Base-by-base conservation (phyloP, 1,140 invertebrate species). In the Saccostrea cuccullata region DNA sequence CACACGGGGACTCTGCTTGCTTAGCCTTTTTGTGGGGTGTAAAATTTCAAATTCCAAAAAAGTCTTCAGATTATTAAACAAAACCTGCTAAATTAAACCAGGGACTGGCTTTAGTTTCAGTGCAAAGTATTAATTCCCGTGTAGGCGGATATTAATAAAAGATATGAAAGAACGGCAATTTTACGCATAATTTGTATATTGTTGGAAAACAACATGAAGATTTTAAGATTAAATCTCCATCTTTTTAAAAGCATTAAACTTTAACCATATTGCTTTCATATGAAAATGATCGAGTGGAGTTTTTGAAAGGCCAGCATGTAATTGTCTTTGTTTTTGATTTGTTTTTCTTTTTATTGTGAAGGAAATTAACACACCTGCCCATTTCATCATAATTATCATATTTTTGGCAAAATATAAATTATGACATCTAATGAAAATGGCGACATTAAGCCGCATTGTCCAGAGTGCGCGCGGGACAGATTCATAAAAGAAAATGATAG, bases 351-450 rank as follows among this genome's bases (percentile, higher is more conserved):
- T 77, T 30, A 77, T 36, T 12, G 13, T 26, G 13, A 30, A 12
- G 8, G 11, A 30, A 36, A 77, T 13, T 15, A 13, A 77, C 30
- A 2, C 70, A 77, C 30, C 70, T 77, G 70, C 70, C 30, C 70
- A 26, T 77, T 77, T 77, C 26, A 77, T 77, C 70, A 77, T 77
- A 77, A 77, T 77, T 77, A 77, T 77, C 70, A 77, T 77, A 77
- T 77, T 77, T 64, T 64, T 64, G 15, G n/a, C n/a, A 77, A 77
- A 36, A 77, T 77, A 77, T 77, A 17, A 77, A 77, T 77, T 77
- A 77, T 77, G 67, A 73, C 67, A 77, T 23, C 20, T 67, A 47
- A n/a, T 20, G 58, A 64, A 6, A 17, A 64, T 77, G 13, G 26
- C 11, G 30, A 77, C 30, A 30, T 15, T 15, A 77, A 30, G 30